Base-by-base conservation (phyloP, 2,888 invertebrate species). In the Thera obeliscata region DNA sequence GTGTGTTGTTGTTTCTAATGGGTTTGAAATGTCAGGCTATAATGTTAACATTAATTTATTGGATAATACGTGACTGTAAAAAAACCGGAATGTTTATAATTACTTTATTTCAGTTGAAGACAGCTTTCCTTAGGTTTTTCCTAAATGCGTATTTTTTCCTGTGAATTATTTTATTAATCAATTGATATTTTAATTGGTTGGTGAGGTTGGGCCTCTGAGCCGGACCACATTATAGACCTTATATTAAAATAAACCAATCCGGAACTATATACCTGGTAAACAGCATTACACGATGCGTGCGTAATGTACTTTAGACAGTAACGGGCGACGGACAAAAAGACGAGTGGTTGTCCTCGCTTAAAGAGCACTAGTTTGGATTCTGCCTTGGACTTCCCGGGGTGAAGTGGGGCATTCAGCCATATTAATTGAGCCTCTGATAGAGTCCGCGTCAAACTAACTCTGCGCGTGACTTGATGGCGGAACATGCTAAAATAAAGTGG, bases 311-410 rank as follows among this genome's bases (percentile, higher is more conserved):
- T 69, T 59, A 59, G 50, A 59, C 58, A 48, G 65, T 65, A 55
- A 61, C 50, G n/a, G 56, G 54, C 60, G 50, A 67, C 60, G 58
- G 12, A 59, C 62, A 83, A 87, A 87, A 86, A 88, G 87, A 89
- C 80, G 87, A 87, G 86, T 81, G 74, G 89, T 38, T 74, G 88
- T 87, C 89, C 89, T 89, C 84, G 87, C 58, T 36, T 74, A 89
- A 89, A 89, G 85, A 87, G 75, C 90, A 89, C 87, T 90, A 85
- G 89, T 72, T 76, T 64, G 67, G 50, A 64, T 73, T 75, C 74
- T 67, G 62, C 56, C 56, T 74, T 77, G 81, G 79, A 86, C 83
- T 87, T 87, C 83, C 86, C 82, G 72, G 67, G 68, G 59, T 69
- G 70, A 65, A 72, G 71, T 79, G 66, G 68, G 61, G 67, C 77